A percentile compares a stretch with the other conserved stretches of the same genome.
Evolutionary conservation across 2,113 vertebrate species (phyloP).

Genomic region (Mastomys coucha): DNA sequence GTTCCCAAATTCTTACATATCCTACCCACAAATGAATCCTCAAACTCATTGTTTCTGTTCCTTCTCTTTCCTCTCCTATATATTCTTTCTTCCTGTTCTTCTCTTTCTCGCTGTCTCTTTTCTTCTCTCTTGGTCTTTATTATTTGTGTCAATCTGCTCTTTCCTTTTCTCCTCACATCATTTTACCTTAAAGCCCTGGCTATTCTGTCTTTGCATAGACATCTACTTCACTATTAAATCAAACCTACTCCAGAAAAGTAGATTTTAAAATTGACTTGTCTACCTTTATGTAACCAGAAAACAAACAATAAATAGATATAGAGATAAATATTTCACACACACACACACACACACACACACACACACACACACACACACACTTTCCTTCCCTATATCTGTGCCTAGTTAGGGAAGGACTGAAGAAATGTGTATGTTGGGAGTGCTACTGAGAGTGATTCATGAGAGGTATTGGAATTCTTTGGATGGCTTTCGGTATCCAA

Average conservation of each 20-base stretch:
- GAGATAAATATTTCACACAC: neutral
- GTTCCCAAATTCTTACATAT: neutral
- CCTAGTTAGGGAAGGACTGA: neutral
- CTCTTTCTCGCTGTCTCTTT: neutral
- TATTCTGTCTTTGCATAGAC: neutral
- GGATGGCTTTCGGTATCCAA: neutral
- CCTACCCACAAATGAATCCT: neutral
- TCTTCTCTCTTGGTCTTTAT: neutral
- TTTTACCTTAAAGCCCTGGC: neutral
- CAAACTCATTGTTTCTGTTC: neutral
- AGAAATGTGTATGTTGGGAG: neutral
- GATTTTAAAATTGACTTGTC: slow-evolving; percentile 24
- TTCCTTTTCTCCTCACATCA: neutral
- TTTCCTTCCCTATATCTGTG: neutral
- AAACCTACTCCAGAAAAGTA: neutral
- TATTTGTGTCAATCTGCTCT: neutral
- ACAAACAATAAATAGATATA: neutral
- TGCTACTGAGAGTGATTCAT: neutral
- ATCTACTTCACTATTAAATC: neutral
- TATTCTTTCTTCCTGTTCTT: neutral
- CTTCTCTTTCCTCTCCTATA: no score
- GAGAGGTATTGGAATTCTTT: neutral
- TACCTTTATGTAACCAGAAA: neutral
- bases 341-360: neutral
- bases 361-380: neutral